Base-by-base conservation (phyloP, 2,888 invertebrate species). In the Dinocampus coccinellae region DNA sequence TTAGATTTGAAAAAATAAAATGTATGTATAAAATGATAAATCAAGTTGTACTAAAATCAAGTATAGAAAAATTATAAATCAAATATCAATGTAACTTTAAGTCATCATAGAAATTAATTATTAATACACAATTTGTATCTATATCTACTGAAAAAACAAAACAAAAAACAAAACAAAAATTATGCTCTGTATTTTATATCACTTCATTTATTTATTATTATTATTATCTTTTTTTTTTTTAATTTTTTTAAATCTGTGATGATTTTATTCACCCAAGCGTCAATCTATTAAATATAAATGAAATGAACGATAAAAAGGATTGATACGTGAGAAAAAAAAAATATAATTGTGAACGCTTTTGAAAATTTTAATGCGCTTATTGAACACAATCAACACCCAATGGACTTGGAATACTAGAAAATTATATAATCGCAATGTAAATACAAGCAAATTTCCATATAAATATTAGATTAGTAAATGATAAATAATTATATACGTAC, bases 391-490 rank as follows among this genome's bases (percentile, higher is more conserved):
- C 66, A 29, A 65, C 70, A 67, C 62, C 66, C 33, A 55, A 68
- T 33, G 47, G 63, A 69, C 65, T 66, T 61, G 70, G 69, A 55
- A 63, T 53, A 16, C 16, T 47, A 7, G 6, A 47, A 34, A 58
- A 70, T 69, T 29, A 26, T 66, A 55, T 72, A 65, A 74, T 74
- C 60, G 70, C 70, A 74, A 47, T 58, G 58, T 58, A 58, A 33
- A 58, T 58, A 58, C n/a, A 11, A 57, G 29, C 24, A 29, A 34
- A 58, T 58, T 34, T 65, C 61, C 65, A 72, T 75, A 74, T 75
- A 70, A 72, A 75, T 75, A 75, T 70, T 75, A 75, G 72, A 57
- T 70, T 61, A 60, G 70, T 63, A 7, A 58, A 58, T 29, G 72
- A 64, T 64, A 67, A 63, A 75, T 34, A 62, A 29, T 29, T 29